Percentiles rank a stretch among this genome's conserved stretches.
These are phyloP conservation scores for Poeciliopsis occidentalis DNA, from an alignment of 2,113 vertebrate genomes.

Conservation along the genomic window DNA sequence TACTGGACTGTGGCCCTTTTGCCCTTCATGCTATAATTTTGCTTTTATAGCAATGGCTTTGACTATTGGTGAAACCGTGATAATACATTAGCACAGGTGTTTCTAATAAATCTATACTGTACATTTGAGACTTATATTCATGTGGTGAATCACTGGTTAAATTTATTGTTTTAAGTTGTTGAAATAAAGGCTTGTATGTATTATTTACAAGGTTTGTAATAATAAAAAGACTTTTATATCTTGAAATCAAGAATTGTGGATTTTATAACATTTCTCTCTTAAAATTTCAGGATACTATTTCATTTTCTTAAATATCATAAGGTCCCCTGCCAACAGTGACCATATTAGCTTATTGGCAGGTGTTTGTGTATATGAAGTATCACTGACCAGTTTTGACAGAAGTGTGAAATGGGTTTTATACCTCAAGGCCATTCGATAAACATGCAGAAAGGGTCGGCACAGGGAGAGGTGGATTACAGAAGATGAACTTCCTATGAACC, in stretches of 20 bases:
- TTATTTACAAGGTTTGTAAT: background rate
- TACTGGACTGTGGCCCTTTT: no score
- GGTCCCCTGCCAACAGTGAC: background rate
- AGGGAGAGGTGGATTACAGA: background rate
- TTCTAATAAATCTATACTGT: background rate
- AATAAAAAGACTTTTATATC: background rate
- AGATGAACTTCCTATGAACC: slow-evolving; percentile 1
- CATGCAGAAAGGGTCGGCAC: background rate
- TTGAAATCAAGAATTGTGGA: background rate
- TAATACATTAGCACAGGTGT: background rate
- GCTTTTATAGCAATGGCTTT: no score
- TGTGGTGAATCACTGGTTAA: background rate
- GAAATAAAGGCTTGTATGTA: background rate
- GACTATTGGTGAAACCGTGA: no score
- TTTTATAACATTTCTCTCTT: background rate
- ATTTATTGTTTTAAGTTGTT: background rate
- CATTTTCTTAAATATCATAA: background rate
- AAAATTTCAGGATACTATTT: background rate
- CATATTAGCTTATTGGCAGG: background rate
- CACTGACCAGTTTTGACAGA: slow-evolving; percentile 10
- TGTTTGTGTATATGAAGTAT: background rate
- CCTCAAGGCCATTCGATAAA: slow-evolving; percentile 7
- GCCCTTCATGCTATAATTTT: no score
- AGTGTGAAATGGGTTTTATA: background rate
- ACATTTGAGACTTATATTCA: background rate